A percentile compares a stretch with the other conserved stretches of the same genome.
Conservation (phyloP, 2,888 invertebrate genomes). For the Exocentrus adspersus region DNA sequence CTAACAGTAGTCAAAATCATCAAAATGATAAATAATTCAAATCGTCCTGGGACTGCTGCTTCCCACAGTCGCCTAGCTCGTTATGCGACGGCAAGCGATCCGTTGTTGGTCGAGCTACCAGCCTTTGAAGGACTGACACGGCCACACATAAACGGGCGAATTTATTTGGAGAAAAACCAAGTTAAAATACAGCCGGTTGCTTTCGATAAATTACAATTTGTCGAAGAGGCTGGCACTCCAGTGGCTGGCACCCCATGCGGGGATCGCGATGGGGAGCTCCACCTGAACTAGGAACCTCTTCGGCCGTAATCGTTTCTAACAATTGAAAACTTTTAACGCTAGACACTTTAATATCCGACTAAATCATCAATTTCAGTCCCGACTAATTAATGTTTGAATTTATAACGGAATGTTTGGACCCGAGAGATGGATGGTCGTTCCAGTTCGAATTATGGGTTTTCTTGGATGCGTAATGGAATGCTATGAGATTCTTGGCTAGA, state of each 20-base stretch:
- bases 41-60: conserved; percentile 25
- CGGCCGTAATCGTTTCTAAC: conserved; percentile 49
- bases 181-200: conserved; percentile 52
- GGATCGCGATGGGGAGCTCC: conserved; percentile 57
- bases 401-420: conserved; percentile 34
- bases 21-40: conserved; percentile 35
- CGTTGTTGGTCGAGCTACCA: conserved; percentile 12
- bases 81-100: conserved; percentile 31
- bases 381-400: conserved; percentile 49
- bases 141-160: conserved; percentile 60
- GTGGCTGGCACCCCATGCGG: conserved; percentile 61
- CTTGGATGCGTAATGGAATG: no score
- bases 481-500: no score
- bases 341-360: conserved; percentile 58
- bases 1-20: conserved; percentile 27
- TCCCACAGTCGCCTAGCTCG: conserved; percentile 32
- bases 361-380: conserved; percentile 58
- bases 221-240: conserved; percentile 58
- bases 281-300: conserved; percentile 49
- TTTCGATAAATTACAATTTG: conserved; percentile 64
- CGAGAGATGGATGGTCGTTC: conserved; percentile 7
- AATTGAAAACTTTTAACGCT: conserved; percentile 55
- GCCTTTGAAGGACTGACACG: conserved; percentile 49
- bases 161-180: conserved; percentile 58
- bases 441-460: no score